Evolutionary conservation across 2,888 invertebrate species (phyloP), one percentile per base, ranked within the genome.

Genomic region (Agriopis leucophaearia): DNA sequence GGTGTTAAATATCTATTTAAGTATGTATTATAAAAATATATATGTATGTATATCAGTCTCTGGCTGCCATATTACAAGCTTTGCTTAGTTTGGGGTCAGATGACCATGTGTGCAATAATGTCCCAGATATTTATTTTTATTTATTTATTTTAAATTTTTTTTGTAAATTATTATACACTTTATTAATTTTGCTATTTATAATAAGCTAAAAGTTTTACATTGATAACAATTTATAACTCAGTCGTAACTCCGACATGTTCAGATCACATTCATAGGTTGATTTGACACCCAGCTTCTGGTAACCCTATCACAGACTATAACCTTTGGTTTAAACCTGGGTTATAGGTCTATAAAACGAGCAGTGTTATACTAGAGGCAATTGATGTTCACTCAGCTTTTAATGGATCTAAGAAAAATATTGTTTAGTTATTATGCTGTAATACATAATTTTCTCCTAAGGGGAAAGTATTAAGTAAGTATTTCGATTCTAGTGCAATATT

Each of bases 261-360:
- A 16, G 7, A 10, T 10, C 15, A 15, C 8, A 36, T 36, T 36
- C 15, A 1, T 13, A 13, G 12, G 12, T 13, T 44, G 7, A 44
- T 8, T 36, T n/a, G n/a, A n/a, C n/a, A n/a, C 10, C 18, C 2
- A 18, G 38, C 5, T 6, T 13, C 38, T 40, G 59, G 48, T 59
- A 59, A 40, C 59, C 59, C 59, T 59, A 50, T 10, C 50, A 6
- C 3, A 42, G 16, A 15, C 59, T 58, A n/a, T n/a, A 59, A 55
- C 62, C 67, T 67, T 67, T 67, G 38, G 63, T 67, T 66, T 54
- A 67, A 67, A 58, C 58, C 63, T 27, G 63, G 54, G 63, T 67
- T 67, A 67, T 61, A 63, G 15, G 58, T 54, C 58, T 44, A 67
- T 67, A 63, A 67, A 67, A 62, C 42, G 16, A 52, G 40, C 61